Evolutionary conservation across 2,113 vertebrate species (phyloP).

Genomic region (Nannobrachium achirus): DNA sequence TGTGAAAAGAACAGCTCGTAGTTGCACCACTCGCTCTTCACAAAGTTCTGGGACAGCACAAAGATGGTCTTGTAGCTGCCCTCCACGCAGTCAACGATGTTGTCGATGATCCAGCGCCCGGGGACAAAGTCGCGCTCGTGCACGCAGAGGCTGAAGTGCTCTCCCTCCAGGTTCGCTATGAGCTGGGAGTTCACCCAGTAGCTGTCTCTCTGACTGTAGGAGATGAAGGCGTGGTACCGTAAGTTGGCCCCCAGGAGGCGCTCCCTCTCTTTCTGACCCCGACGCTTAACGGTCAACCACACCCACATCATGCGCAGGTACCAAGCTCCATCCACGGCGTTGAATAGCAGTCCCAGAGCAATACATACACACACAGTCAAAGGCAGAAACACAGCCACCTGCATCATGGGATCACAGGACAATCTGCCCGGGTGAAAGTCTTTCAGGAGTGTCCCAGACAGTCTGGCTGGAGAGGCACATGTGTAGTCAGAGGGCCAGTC

Average conservation of each 20-base stretch:
- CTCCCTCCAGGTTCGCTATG: constrained; percentile 58
- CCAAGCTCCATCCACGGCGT: constrained; percentile 68
- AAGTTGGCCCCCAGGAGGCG: constrained; percentile 45
- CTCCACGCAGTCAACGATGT: constrained; percentile 76
- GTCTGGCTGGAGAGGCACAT: constrained; percentile 46
- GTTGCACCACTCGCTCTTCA: constrained; percentile 76
- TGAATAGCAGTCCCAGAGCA: constrained; percentile 41
- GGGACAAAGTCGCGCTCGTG: constrained; percentile 76
- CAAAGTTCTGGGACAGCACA: constrained; percentile 71
- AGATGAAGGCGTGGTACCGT: constrained; percentile 72
- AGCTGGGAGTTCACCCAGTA: constrained; percentile 66
- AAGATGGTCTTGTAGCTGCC: constrained; percentile 74
- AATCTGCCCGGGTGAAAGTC: constrained; percentile 45
- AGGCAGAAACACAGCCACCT: constrained; percentile 43
- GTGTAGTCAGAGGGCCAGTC: constrained; percentile 69
- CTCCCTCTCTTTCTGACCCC: constrained; percentile 45
- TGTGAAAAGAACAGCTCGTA: constrained; percentile 79
- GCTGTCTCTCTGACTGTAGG: constrained; percentile 73
- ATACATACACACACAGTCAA: constrained; percentile 19
- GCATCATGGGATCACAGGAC: constrained; percentile 58
- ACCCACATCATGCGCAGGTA: constrained; percentile 74
- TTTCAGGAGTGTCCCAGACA: constrained; percentile 9
- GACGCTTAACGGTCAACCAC: constrained; percentile 70
- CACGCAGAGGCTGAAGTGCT: constrained; percentile 65
- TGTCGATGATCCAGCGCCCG: constrained; percentile 75